A percentile compares a stretch with the other conserved stretches of the same genome.
These are phyloP conservation scores for Uloborus diversus DNA, from an alignment of 1,140 invertebrate genomes.

Conservation along the genomic window DNA sequence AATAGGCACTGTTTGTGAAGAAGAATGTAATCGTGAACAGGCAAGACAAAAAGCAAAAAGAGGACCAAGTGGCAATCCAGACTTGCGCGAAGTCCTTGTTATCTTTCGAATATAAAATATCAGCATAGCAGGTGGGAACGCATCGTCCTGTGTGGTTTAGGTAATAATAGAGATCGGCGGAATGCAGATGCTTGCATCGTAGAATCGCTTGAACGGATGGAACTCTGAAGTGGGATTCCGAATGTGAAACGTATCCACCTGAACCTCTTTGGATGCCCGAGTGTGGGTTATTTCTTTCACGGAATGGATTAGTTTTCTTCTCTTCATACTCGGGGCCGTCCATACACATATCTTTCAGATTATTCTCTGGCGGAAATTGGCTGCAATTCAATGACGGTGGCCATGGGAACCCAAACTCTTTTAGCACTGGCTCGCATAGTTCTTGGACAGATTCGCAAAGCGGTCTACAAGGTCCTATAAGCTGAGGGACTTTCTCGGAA, in stretches of 20 bases:
- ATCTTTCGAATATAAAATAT: constrained; percentile 64
- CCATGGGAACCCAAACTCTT: constrained; percentile 91
- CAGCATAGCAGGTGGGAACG: constrained; percentile 63
- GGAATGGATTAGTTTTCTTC: constrained; percentile 5
- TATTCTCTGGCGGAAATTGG: constrained; percentile 86
- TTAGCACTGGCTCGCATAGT: constrained; percentile 84
- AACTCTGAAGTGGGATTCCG: not conserved
- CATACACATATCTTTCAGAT: constrained; percentile 86
- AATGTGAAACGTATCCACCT: not conserved
- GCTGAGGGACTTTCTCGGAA: constrained; percentile 88
- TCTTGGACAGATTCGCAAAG: constrained; percentile 86
- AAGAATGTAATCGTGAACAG: constrained; percentile 70
- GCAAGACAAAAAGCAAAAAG: constrained; percentile 69
- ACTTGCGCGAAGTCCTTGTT: constrained; percentile 68
- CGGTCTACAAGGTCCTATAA: constrained; percentile 91
- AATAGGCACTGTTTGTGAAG: constrained; percentile 64
- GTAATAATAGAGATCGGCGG: constrained; percentile 1
- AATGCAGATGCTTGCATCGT: constrained; percentile 10
- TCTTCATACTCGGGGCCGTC: constrained; percentile 73
- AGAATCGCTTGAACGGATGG: not conserved
- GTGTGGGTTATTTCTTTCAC: not conserved
- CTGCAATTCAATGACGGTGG: constrained; percentile 89
- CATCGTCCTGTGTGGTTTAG: constrained; percentile 57
- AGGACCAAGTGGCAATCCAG: constrained; percentile 68
- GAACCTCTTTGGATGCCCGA: not conserved